A percentile compares a stretch with the other conserved stretches of the same genome.
Evolutionary conservation across 1,140 invertebrate species (phyloP).

Genomic region (Bombus superbus): DNA sequence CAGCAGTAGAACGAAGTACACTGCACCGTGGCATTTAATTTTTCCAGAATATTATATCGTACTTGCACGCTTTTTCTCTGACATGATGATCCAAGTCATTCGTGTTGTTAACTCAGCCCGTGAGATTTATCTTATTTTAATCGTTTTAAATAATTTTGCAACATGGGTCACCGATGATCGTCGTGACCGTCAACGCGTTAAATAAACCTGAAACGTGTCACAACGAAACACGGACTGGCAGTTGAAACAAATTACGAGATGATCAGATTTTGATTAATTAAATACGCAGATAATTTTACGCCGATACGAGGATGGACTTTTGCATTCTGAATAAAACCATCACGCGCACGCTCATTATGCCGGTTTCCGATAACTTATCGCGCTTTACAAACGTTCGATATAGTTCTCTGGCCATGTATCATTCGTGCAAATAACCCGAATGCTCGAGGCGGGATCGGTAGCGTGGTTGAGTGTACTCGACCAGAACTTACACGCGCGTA

Average conservation of each 20-base stretch:
- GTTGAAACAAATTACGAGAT: neutral
- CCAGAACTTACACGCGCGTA: slow-evolving; percentile 38
- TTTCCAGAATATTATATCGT: no score
- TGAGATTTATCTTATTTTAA: no score
- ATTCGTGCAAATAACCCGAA: slow-evolving; percentile 75
- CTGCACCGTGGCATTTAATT: no score
- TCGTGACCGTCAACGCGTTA: neutral
- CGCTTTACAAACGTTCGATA: slow-evolving; percentile 68
- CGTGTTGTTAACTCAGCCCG: no score
- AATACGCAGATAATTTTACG: slow-evolving; percentile 13
- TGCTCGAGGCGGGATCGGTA: slow-evolving; percentile 68
- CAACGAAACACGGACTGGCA: neutral
- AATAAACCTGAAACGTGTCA: neutral
- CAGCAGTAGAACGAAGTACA: no score
- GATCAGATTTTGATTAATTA: slow-evolving; percentile 12
- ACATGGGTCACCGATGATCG: no score
- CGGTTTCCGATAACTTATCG: slow-evolving; percentile 63
- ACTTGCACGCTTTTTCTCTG: no score
- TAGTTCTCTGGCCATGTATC: slow-evolving; percentile 74
- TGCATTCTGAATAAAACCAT: slow-evolving; percentile 28
- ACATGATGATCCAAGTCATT: no score
- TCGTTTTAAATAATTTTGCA: no score
- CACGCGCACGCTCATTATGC: slow-evolving; percentile 57
- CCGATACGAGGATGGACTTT: slow-evolving; percentile 8
- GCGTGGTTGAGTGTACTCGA: slow-evolving; percentile 45